phyloP scores from a whole-genome alignment of 2,113 vertebrate genomes.

The Taurulus bubalis region DNA sequence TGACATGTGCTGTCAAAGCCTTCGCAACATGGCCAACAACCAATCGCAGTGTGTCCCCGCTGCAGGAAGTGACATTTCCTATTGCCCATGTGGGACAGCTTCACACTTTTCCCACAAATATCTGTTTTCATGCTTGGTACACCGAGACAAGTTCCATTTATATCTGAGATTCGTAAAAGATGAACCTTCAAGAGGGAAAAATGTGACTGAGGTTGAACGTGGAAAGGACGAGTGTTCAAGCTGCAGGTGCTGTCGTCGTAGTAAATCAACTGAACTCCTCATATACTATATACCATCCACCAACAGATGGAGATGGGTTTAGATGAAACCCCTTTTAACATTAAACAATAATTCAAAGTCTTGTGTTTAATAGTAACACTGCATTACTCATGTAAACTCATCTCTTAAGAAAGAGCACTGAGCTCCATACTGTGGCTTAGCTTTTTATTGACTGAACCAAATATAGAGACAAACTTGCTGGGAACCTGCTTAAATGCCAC shows the following conservation, averaged over 20 bases:
- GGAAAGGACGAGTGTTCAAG: background rate
- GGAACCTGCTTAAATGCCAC: background rate
- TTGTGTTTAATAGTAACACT: background rate
- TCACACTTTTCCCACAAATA: slow-evolving; percentile 37
- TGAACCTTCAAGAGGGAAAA: slow-evolving; percentile 13
- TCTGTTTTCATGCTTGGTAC: slow-evolving; percentile 53
- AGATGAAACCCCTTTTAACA: background rate
- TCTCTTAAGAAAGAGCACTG: background rate
- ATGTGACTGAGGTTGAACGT: background rate
- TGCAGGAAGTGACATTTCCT: slow-evolving; percentile 29
- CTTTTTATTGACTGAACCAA: background rate
- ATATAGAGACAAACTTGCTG: background rate
- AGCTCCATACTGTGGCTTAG: background rate
- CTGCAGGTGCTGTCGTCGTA: background rate
- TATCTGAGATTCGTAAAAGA: slow-evolving; percentile 9
- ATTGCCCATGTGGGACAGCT: background rate
- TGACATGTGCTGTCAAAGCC: background rate
- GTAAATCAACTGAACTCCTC: background rate
- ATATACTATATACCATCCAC: background rate
- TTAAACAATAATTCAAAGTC: background rate
- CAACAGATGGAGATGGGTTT: background rate
- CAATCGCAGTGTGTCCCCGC: slow-evolving; percentile 9
- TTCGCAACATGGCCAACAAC: background rate
- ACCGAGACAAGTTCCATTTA: slow-evolving; percentile 42
- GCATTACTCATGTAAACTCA: background rate